Evolutionary conservation across 2,888 invertebrate species (phyloP).

Genomic region (Nineta flava): DNA sequence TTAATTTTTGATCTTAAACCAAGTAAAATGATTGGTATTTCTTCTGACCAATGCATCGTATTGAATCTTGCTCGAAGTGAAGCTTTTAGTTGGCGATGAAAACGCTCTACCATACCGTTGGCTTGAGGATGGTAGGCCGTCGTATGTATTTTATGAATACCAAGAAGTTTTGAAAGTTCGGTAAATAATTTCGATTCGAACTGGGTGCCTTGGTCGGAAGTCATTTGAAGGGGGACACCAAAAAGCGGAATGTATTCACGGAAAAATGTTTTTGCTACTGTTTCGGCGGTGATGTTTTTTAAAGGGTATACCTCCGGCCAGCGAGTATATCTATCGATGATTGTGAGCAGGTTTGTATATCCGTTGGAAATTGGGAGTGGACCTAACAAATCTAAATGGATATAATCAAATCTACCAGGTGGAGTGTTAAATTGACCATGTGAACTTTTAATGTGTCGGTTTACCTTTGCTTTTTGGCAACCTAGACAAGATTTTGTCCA

Average conservation of each 20-base stretch:
- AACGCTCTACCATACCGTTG: conserved; percentile 17
- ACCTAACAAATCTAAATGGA: conserved; percentile 2
- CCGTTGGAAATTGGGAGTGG: conserved; percentile 3
- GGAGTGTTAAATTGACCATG: not conserved
- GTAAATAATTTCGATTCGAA: conserved; percentile 13
- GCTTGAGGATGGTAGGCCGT: conserved; percentile 14
- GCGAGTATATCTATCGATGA: conserved; percentile 13
- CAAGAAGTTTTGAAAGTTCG: conserved; percentile 9
- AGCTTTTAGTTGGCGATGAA: conserved; percentile 16
- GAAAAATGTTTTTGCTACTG: conserved; percentile 14
- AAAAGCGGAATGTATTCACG: conserved; percentile 15
- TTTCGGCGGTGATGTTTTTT: conserved; percentile 14
- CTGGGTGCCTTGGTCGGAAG: conserved; percentile 15
- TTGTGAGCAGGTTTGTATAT: conserved; percentile 6
- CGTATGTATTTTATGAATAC: conserved; percentile 10
- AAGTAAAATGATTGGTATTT: too few species aligned
- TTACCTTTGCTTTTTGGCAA: conserved; percentile 13
- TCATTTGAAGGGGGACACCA: conserved; percentile 12
- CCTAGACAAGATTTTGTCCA: conserved; percentile 12
- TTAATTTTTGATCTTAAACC: too few species aligned
- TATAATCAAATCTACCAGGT: conserved; percentile 8
- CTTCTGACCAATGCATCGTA: too few species aligned
- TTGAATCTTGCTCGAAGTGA: conserved; percentile 7
- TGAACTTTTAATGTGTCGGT: conserved; percentile 9
- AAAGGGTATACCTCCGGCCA: conserved; percentile 17